Conservation (phyloP, 2,797 vertebrate genomes). For the Trachops cirrhosus region DNA sequence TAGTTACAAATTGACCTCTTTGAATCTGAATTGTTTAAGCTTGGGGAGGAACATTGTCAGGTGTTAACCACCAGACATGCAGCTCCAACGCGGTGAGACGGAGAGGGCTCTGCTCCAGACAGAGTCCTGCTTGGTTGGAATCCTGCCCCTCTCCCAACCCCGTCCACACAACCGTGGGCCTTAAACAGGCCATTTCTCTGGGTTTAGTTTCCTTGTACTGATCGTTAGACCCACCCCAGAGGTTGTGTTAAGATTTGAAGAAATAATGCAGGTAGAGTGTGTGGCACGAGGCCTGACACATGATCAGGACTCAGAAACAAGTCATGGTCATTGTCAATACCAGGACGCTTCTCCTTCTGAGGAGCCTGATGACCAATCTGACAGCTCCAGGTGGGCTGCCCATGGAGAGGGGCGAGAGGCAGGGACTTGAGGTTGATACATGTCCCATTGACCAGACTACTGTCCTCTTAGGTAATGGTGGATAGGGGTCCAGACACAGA, state of each 20-base stretch:
- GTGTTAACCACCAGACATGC: background rate
- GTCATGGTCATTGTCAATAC: background rate
- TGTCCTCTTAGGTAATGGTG: background rate
- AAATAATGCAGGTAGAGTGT: background rate
- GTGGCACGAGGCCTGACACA: background rate
- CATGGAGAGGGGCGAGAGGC: background rate
- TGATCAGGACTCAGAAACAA: background rate
- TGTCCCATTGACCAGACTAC: background rate
- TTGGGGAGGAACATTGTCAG: background rate
- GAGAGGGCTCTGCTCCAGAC: background rate
- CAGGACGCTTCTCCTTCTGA: background rate
- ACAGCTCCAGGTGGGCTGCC: background rate
- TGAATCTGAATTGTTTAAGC: background rate
- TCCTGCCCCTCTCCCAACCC: background rate
- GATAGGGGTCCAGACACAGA: background rate
- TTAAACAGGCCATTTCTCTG: background rate
- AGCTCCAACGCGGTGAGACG: background rate
- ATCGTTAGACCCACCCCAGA: background rate
- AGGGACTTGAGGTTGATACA: background rate
- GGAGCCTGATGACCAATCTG: background rate
- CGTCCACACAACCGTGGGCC: background rate
- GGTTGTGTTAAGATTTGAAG: background rate
- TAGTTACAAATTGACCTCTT: background rate
- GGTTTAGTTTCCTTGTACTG: background rate
- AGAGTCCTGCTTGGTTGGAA: background rate